Conservation (phyloP, 2,113 vertebrate genomes). For the Gadus macrocephalus region DNA sequence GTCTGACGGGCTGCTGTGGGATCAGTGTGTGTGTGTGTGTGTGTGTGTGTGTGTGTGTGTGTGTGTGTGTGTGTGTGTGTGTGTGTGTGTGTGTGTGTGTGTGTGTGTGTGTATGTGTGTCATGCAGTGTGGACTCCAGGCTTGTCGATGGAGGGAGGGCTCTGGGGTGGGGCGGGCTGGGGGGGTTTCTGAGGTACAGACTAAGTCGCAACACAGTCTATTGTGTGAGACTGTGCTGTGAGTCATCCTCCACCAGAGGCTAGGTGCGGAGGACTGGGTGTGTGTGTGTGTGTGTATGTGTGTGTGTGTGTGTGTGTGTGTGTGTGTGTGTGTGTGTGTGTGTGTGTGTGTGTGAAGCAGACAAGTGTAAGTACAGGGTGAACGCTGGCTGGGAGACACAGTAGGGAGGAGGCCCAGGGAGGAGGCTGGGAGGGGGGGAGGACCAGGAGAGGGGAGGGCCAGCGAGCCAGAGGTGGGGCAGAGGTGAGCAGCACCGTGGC, state of each 20-base stretch:
- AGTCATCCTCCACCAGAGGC: too few species aligned
- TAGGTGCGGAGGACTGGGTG: too few species aligned
- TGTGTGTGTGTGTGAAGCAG: slow-evolving; percentile 8
- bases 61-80: background rate
- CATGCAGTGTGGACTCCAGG: too few species aligned
- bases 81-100: slow-evolving; percentile 2
- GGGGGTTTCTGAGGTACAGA: too few species aligned
- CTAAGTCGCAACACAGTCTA: too few species aligned
- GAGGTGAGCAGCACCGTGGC: slow-evolving; percentile 13
- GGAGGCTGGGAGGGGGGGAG: slow-evolving; percentile 37
- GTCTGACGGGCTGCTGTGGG: background rate
- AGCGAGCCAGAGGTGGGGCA: slow-evolving; percentile 18
- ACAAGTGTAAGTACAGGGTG: slow-evolving; percentile 58
- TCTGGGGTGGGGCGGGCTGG: slow-evolving; percentile 2
- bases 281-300: too few species aligned
- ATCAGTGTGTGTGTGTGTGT: background rate
- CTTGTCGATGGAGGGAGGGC: slow-evolving; percentile 4
- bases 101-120: background rate
- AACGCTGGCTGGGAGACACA: slow-evolving; percentile 32
- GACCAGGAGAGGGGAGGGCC: slow-evolving; percentile 32
- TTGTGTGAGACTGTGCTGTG: too few species aligned
- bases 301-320: too few species aligned
- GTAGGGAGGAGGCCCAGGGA: slow-evolving; percentile 38
- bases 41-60: background rate
- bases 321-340: too few species aligned